Percentiles rank a stretch among this genome's conserved stretches.
Evolutionary conservation across 2,888 invertebrate species (phyloP).

Genomic region (Omphaloscelis lunosa): DNA sequence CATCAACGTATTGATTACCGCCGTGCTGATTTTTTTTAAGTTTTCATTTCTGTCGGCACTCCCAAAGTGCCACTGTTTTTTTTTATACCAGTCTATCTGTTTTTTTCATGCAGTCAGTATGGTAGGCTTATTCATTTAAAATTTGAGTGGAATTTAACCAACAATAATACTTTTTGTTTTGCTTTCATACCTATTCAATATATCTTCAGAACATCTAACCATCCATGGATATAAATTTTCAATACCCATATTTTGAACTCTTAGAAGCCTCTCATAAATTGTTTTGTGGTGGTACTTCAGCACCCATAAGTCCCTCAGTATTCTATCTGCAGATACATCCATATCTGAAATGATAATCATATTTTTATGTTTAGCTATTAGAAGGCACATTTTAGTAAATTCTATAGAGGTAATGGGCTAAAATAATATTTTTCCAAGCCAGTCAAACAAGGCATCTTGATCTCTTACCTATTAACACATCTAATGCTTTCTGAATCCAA

Average conservation of each 20-base stretch:
- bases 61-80: too few relatives aligned
- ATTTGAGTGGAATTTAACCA: not conserved
- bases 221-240: conserved; percentile 92
- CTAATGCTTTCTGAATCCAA: conserved; percentile 88
- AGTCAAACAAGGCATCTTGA: not conserved
- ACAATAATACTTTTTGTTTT: not conserved
- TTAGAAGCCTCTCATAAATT: conserved; percentile 88
- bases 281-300: conserved; percentile 91
- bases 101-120: conserved; percentile 5
- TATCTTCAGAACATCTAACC: conserved; percentile 91
- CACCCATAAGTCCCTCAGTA: conserved; percentile 92
- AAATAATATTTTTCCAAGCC: not conserved
- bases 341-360: conserved; percentile 79
- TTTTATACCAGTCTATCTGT: not conserved
- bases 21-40: too few relatives aligned
- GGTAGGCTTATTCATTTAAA: not conserved
- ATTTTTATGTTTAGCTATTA: not conserved
- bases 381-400: not conserved
- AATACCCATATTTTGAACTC: conserved; percentile 86
- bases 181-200: conserved; percentile 88
- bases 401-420: not conserved
- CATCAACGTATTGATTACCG: too few relatives aligned
- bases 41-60: too few relatives aligned
- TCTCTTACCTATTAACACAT: conserved; percentile 86
- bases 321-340: conserved; percentile 88